Evolutionary conservation across 1,140 invertebrate genomes (phyloP), one percentile per base, ranked within the genome.

Genomic region (Euwallacea fornicatus): DNA sequence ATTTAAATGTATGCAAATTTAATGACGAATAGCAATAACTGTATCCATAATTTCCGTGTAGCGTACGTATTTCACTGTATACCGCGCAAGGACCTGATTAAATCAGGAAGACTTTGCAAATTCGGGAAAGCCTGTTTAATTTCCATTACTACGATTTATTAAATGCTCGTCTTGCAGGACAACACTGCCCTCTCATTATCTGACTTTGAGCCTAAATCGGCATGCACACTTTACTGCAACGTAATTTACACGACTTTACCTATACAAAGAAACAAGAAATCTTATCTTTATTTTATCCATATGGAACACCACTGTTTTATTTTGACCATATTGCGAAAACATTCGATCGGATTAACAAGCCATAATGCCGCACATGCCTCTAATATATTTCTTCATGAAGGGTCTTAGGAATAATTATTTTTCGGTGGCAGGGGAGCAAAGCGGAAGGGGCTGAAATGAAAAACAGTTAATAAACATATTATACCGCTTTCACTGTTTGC

Each of bases 391-490:
- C 46, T 13, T 50, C 54, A 15, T 56, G 16, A 56, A 56, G 54
- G 50, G 15, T 66, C 56, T 33, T 11, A 69, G 42, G 61, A 69
- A 69, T 61, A 69, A 69, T 69, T 69, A 61, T 69, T 60, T 69
- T 42, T 61, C 13, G 56, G 41, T 44, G 43, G 11, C 13, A 50
- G 61, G 10, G 46, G 50, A 33, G 44, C 43, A 15, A 47, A 16
- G 56, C 7, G 42, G 33, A 7, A 7, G 42, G 42, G 44, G 42
- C 11, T 21, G 43, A 65, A 65, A 71, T 71, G 69, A 71, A 71
- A 71, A 71, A 71, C 69, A 71, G 69, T 71, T 71, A 71, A 71
- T 71, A 71, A 71, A 71, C 69, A 71, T 71, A 71, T 71, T 71
- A 71, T 71, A 71, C 44, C 69, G 69, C 69, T 71, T 71, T 71